Conservation (phyloP, 2,888 invertebrate species). For the Patella caerulea region DNA sequence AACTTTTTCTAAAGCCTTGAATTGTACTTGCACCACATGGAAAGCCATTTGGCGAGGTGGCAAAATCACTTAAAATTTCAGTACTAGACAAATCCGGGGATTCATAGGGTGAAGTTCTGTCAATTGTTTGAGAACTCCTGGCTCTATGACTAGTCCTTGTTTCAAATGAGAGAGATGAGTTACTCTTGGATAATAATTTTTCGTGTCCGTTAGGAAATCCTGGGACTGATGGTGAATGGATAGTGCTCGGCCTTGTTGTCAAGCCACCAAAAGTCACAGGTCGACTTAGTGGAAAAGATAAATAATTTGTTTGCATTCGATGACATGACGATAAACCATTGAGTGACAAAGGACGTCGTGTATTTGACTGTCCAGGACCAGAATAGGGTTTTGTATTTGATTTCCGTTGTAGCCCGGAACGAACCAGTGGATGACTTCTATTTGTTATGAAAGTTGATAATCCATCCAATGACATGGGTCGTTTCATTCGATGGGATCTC, state of each 20-base stretch:
- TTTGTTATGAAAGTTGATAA: neutral
- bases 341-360: slow-evolving; percentile 1
- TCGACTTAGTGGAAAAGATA: slow-evolving; percentile 25
- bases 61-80: slow-evolving; percentile 4
- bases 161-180: neutral
- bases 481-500: neutral
- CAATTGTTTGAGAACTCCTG: neutral
- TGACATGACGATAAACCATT: slow-evolving; percentile 22
- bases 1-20: neutral
- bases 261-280: slow-evolving; percentile 15
- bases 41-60: slow-evolving; percentile 1
- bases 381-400: slow-evolving; percentile 1
- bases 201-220: neutral
- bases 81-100: neutral
- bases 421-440: neutral
- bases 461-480: slow-evolving; percentile 7
- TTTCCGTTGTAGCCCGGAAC: slow-evolving; percentile 4
- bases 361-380: slow-evolving; percentile 4
- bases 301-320: slow-evolving; percentile 25
- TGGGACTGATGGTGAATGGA: neutral
- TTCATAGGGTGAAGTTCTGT: neutral
- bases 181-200: neutral
- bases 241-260: neutral
- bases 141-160: neutral
- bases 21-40: neutral